A percentile compares a stretch with the other conserved stretches of the same genome.
Evolutionary conservation across 1,140 invertebrate genomes (phyloP).

Genomic region (Rhyacophila brunnea): DNA sequence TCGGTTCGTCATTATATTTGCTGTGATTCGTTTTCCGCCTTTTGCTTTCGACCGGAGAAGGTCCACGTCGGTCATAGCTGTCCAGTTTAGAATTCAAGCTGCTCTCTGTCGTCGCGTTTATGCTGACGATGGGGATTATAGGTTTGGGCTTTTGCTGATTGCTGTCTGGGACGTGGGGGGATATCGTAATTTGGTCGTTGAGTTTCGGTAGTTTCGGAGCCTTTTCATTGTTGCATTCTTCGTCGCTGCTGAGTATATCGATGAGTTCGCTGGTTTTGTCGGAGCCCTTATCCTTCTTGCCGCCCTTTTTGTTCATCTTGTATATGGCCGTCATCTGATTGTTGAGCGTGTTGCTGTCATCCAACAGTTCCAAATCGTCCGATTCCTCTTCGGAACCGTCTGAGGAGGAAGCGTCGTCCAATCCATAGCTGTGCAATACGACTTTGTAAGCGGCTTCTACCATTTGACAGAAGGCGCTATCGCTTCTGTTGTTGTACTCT

Average conservation of each 20-base stretch:
- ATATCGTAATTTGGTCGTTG: conserved; percentile 50
- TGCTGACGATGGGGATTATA: conserved; percentile 38
- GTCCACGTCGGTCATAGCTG: not conserved
- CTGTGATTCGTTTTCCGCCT: not conserved
- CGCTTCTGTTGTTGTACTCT: conserved; percentile 69
- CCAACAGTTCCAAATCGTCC: conserved; percentile 52
- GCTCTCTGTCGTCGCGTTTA: conserved; percentile 15
- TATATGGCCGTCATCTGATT: conserved; percentile 51
- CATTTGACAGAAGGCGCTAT: conserved; percentile 62
- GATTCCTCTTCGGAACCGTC: conserved; percentile 60
- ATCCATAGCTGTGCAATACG: conserved; percentile 57
- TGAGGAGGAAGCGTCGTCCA: conserved; percentile 50
- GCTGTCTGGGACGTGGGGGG: conserved; percentile 41
- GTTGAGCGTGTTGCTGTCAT: conserved; percentile 51
- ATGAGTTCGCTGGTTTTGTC: conserved; percentile 55
- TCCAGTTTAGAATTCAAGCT: not conserved
- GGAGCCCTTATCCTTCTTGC: conserved; percentile 37
- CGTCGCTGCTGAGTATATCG: conserved; percentile 57
- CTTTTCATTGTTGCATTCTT: conserved; percentile 49
- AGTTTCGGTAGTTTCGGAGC: conserved; percentile 44
- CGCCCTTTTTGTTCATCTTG: conserved; percentile 49
- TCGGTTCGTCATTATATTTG: conserved; percentile 2
- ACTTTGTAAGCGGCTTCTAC: conserved; percentile 61
- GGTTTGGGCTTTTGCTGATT: conserved; percentile 33
- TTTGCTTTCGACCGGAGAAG: not conserved